A percentile compares a stretch with the other conserved stretches of the same genome.
Conservation (phyloP, 2,113 vertebrate species). For the Rhineura floridana region DNA sequence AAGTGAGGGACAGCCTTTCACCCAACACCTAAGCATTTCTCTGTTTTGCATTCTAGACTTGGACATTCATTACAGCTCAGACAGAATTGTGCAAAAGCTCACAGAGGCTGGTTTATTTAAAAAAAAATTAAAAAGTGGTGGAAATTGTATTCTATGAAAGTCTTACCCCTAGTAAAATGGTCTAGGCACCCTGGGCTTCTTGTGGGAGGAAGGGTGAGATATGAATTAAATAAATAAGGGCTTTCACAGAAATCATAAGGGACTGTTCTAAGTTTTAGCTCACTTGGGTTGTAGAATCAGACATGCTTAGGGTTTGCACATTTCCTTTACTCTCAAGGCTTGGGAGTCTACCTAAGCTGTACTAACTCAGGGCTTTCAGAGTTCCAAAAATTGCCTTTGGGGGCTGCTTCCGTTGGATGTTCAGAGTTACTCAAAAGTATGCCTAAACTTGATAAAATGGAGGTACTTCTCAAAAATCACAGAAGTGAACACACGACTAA, state of each 20-base stretch:
- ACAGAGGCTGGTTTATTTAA: background rate
- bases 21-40: background rate
- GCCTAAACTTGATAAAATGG: background rate
- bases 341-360: background rate
- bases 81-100: background rate
- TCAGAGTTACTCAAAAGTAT: too few relatives aligned
- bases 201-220: too few relatives aligned
- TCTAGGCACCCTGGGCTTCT: too few relatives aligned
- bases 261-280: background rate
- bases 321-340: background rate
- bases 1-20: too few relatives aligned
- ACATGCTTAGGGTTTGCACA: background rate
- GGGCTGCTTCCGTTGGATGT: background rate
- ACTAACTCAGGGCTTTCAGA: background rate
- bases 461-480: background rate
- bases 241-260: background rate
- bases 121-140: too few relatives aligned
- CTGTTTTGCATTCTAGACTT: background rate
- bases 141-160: too few relatives aligned
- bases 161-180: too few relatives aligned
- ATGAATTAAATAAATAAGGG: too few relatives aligned
- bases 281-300: background rate
- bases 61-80: background rate
- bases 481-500: background rate
- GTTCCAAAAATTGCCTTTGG: background rate